Conservation (phyloP, 2,113 vertebrate genomes). For the human (Homo sapiens) region GRCh38 chr6:99488001-99488500, state of each 20-base stretch:
- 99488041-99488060: neutral
- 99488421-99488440: neutral
- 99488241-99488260: constrained; percentile 95
- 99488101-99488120: neutral
- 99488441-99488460: neutral
- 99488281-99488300: constrained; percentile 96
- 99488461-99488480: neutral
- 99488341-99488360: neutral
- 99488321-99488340: neutral
- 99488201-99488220: constrained; percentile 87
- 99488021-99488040: neutral
- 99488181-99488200: constrained; percentile 83
- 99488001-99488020: neutral
- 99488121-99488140: neutral
- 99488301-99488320: constrained; percentile 45
- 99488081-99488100: neutral
- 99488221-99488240: constrained; percentile 93
- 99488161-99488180: neutral
- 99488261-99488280: constrained; percentile 95
- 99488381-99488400: neutral
- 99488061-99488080: constrained; percentile 3
- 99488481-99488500: neutral
- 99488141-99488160: neutral
- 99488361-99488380: neutral
- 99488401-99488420: neutral